Base-by-base conservation (phyloP, 2,888 invertebrate species). In the Ptilodon capucinus region DNA sequence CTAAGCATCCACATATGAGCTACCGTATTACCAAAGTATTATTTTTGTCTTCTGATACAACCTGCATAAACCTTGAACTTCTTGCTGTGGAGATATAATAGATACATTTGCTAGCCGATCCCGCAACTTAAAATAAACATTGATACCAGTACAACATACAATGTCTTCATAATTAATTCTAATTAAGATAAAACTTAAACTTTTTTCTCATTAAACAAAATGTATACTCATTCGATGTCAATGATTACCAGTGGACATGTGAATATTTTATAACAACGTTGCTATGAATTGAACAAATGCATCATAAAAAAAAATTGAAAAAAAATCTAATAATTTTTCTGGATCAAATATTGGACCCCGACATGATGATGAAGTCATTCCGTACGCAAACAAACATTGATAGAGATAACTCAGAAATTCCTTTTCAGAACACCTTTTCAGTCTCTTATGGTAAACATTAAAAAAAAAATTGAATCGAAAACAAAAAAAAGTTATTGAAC, bases 371-470 rank as follows among this genome's bases (percentile, higher is more conserved):
- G 44, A 57, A 51, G 54, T 56, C 35, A 63, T 47, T 42, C 51
- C 56, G 59, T 59, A 55, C 50, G 47, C 40, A 48, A 42, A 51
- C 48, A 57, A 57, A 67, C 49, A 23, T 48, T 4, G 35, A 35
- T 8, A 35, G 17, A 11, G 0, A 17, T 17, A 17, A 43, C 46
- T 71, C 64, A 68, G 76, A 74, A 79, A 79, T 81, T 80, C 76
- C 78, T 70, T 79, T 84, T 82, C n/a, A 84, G 90, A 90, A 90
- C 90, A 90, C 90, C 78, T 78, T 80, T 71, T 90, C 90, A 90
- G 90, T 90, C 90, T 90, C 89, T 84, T 89, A 81, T 77, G 86
- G 82, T 88, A 77, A 77, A 80, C 79, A 76, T 81, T 83, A 76
- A 77, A 81, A 81, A 74, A 75, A 77, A 71, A 73, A 55, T 56